Conservation (phyloP, 2,888 invertebrate species). For the Lymantria dispar region DNA sequence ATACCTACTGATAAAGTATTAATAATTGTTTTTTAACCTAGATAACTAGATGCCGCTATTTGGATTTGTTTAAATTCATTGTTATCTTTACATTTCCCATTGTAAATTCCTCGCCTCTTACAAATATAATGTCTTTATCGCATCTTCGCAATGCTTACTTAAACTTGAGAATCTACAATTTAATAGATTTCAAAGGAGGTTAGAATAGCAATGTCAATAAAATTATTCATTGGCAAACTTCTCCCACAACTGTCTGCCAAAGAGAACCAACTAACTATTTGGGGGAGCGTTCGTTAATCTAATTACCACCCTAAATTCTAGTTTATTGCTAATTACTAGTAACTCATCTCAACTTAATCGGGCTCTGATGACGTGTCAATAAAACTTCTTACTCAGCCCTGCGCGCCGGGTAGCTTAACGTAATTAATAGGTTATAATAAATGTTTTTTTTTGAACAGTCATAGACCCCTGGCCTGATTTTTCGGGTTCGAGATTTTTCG, state of each 20-base stretch:
- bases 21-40: too few relatives aligned
- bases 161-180: constrained; percentile 2
- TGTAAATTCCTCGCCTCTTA: too few relatives aligned
- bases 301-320: constrained; percentile 24
- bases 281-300: constrained; percentile 23
- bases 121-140: too few relatives aligned
- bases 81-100: too few relatives aligned
- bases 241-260: constrained; percentile 25
- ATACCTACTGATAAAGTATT: too few relatives aligned
- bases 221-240: constrained; percentile 35
- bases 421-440: neutral
- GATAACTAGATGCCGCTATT: too few relatives aligned
- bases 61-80: too few relatives aligned
- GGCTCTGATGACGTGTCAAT: constrained; percentile 3
- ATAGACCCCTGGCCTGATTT: too few relatives aligned
- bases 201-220: constrained; percentile 26
- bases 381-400: neutral
- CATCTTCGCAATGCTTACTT: too few relatives aligned
- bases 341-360: constrained; percentile 8
- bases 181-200: neutral
- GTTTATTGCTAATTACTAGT: constrained; percentile 19
- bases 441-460: neutral
- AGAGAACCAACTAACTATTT: constrained; percentile 17
- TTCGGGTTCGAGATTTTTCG: too few relatives aligned
- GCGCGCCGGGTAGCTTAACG: constrained; percentile 3